Evolutionary conservation across 2,797 vertebrate genomes (phyloP).

Genomic region (Cirrhinus mrigala): DNA sequence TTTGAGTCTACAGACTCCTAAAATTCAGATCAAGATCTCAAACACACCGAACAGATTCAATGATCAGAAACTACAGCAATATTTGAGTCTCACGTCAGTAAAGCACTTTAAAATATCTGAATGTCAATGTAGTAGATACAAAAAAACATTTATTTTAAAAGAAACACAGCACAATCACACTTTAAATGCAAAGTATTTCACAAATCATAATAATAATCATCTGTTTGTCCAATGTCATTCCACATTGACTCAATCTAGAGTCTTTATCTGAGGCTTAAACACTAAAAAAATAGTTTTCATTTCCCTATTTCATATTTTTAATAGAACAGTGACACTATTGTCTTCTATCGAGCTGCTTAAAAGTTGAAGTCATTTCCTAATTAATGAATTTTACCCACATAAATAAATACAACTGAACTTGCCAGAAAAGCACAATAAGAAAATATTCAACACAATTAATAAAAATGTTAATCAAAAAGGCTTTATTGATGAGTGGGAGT

Average conservation of each 20-base stretch:
- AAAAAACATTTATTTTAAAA: background rate
- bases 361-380: background rate
- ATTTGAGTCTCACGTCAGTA: background rate
- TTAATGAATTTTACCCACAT: background rate
- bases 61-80: constrained; percentile 46
- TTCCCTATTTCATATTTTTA: background rate
- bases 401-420: background rate
- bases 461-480: constrained; percentile 27
- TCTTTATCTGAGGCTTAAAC: background rate
- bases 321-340: background rate
- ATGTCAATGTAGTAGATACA: background rate
- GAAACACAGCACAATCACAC: too few relatives aligned
- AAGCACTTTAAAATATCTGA: background rate
- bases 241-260: background rate
- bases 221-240: background rate
- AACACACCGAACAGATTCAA: constrained; percentile 51
- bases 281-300: background rate
- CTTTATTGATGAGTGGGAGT: constrained; percentile 57
- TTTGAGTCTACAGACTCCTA: background rate
- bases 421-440: background rate
- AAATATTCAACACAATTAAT: background rate
- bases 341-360: background rate
- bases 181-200: background rate
- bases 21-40: constrained; percentile 60
- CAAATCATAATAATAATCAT: background rate